These are phyloP conservation scores for Nylanderia fulva DNA, from an alignment of 1,140 invertebrate species.

Conservation along the genomic window DNA sequence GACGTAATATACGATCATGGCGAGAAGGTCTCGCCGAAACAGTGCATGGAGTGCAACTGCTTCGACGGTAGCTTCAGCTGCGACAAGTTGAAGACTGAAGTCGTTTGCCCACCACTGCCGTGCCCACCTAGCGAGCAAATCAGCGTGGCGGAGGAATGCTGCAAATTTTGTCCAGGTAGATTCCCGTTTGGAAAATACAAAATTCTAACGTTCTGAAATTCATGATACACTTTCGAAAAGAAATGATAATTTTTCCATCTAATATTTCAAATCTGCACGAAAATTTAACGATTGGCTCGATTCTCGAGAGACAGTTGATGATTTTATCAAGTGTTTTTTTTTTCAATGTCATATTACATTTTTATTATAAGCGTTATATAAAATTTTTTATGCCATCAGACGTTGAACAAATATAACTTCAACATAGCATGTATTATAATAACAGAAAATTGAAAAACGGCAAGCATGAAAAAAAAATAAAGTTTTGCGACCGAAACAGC, in stretches of 20 bases:
- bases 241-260: background rate
- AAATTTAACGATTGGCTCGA: background rate
- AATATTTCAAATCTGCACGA: background rate
- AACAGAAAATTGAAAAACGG: background rate
- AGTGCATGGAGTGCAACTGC: slow-evolving; percentile 92
- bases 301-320: background rate
- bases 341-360: background rate
- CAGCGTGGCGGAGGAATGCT: slow-evolving; percentile 93
- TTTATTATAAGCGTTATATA: background rate
- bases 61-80: slow-evolving; percentile 93
- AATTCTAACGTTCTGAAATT: background rate
- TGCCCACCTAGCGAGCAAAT: slow-evolving; percentile 93
- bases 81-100: slow-evolving; percentile 90
- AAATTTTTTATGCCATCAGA: background rate
- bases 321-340: background rate
- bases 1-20: slow-evolving; percentile 94
- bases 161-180: slow-evolving; percentile 95
- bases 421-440: slow-evolving; percentile 2
- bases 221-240: background rate
- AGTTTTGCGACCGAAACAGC: background rate
- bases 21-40: slow-evolving; percentile 90
- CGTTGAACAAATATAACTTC: background rate
- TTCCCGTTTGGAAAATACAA: background rate
- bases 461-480: slow-evolving; percentile 30
- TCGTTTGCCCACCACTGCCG: slow-evolving; percentile 92